Conservation (phyloP, 2,888 invertebrate genomes). For the Chrysolina americana region DNA sequence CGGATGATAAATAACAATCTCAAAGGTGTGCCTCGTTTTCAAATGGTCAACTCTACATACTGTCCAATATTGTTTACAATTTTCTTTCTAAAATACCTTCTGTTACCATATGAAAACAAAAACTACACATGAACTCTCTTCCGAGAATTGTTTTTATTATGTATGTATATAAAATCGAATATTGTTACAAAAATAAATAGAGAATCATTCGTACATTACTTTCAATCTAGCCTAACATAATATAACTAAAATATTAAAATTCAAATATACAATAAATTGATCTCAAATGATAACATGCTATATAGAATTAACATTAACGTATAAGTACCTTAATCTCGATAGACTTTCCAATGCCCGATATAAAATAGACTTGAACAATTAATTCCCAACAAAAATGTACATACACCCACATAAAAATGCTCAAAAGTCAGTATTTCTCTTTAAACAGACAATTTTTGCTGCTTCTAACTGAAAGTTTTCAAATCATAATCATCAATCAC, state of each 20-base stretch:
- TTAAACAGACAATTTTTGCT: too few species aligned
- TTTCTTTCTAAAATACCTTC: too few species aligned
- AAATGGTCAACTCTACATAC: too few species aligned
- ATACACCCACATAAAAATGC: background rate
- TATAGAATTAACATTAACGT: background rate
- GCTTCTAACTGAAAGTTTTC: too few species aligned
- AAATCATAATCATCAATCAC: too few species aligned
- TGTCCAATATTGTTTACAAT: too few species aligned
- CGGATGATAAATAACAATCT: too few species aligned
- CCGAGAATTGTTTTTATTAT: too few species aligned
- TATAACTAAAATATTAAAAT: background rate
- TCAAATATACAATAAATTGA: background rate
- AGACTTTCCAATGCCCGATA: background rate
- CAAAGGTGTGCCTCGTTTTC: too few species aligned
- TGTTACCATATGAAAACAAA: too few species aligned
- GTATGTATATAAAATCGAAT: background rate
- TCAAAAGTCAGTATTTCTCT: too few species aligned
- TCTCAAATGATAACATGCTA: constrained; percentile 1
- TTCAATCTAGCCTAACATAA: background rate
- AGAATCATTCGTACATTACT: background rate
- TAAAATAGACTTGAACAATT: background rate
- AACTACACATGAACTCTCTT: too few species aligned
- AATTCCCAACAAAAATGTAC: background rate
- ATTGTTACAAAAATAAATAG: constrained; percentile 8
- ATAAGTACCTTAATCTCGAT: background rate